These are phyloP conservation scores for Tiliacea citrago DNA, from an alignment of 2,888 invertebrate species.

Conservation along the genomic window DNA sequence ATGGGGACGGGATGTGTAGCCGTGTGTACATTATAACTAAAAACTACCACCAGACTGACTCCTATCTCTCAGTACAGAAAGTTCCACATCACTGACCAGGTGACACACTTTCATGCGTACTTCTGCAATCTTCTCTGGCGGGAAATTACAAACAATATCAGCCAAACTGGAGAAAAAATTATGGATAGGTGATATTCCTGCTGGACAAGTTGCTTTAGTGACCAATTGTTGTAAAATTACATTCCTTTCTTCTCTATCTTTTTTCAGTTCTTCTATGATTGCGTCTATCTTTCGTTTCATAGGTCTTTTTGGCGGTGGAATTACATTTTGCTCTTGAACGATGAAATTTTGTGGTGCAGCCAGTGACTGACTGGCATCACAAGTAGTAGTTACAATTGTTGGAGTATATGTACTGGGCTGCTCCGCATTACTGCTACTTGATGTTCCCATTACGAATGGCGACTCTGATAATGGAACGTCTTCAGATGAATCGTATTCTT, in stretches of 20 bases:
- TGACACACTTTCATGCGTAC: conserved; percentile 40
- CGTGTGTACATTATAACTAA: no score
- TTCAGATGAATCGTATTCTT: conserved; percentile 46
- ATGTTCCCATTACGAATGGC: conserved; percentile 2
- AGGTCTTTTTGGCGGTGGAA: conserved; percentile 26
- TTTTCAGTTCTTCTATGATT: conserved; percentile 48
- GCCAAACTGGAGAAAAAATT: conserved; percentile 54
- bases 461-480: conserved; percentile 43
- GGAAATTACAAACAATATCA: conserved; percentile 48
- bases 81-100: conserved; percentile 45
- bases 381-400: conserved; percentile 6
- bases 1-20: no score
- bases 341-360: background rate
- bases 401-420: conserved; percentile 12
- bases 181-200: conserved; percentile 33
- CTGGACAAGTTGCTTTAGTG: conserved; percentile 16
- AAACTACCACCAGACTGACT: background rate
- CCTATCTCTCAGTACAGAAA: conserved; percentile 29
- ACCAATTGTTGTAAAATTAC: conserved; percentile 43
- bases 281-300: conserved; percentile 49
- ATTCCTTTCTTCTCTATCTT: conserved; percentile 47
- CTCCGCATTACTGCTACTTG: background rate
- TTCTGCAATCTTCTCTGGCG: conserved; percentile 52
- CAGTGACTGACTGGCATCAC: conserved; percentile 18
- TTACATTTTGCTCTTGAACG: conserved; percentile 6